Conservation (phyloP, 2,888 invertebrate species). For the Petrolisthes manimaculis region DNA sequence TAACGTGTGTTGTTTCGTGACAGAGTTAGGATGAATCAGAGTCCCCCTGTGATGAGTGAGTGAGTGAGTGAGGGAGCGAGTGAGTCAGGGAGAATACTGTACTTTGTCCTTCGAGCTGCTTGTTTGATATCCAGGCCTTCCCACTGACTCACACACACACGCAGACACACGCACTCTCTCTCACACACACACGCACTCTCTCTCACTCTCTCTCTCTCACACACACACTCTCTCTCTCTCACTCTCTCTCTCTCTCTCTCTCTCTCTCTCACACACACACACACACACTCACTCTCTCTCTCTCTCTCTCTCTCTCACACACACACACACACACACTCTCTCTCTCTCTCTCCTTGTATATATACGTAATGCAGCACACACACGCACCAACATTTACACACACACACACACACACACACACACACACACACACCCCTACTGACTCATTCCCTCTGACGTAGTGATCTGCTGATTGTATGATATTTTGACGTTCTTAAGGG, state of each 20-base stretch:
- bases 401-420: neutral
- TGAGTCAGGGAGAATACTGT: too few species aligned
- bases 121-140: neutral
- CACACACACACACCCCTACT: neutral
- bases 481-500: neutral
- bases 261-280: neutral
- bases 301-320: neutral
- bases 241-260: neutral
- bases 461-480: neutral
- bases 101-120: too few species aligned
- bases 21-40: too few species aligned
- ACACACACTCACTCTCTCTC: neutral
- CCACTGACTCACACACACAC: neutral
- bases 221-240: neutral
- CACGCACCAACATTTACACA: neutral
- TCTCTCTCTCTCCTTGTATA: neutral
- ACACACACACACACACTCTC: neutral
- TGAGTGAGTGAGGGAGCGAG: too few species aligned
- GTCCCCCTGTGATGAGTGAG: too few species aligned
- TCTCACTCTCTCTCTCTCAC: conserved; percentile 1
- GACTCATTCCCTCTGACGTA: neutral
- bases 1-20: too few species aligned
- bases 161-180: neutral
- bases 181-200: neutral
- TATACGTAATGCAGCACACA: neutral